Base-by-base conservation (phyloP, 2,113 vertebrate genomes). In the Trogon surrucura region DNA sequence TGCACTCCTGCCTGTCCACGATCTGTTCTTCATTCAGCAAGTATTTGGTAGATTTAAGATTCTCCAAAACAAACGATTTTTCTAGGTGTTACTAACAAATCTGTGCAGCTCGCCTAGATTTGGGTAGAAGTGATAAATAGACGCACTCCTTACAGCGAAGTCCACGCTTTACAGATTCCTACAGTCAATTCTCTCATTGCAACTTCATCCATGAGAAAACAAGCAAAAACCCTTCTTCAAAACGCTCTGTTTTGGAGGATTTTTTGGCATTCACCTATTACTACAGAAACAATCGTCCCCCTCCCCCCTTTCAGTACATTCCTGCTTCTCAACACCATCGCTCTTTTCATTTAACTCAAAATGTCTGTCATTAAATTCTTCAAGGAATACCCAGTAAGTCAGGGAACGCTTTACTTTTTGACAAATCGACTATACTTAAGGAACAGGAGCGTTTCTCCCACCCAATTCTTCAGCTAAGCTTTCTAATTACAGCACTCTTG, bases 401-500 rank as follows among this genome's bases (percentile, higher is more conserved):
- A 86, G 20, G 29, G 36, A 62, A 83, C 0, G 0, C 56, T 78
- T 50, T 47, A 41, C 62, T 62, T 88, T 36, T 20, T 50, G 60
- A 88, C 65, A 84, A 85, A 80, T 47, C 77, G 70, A 54, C 48
- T 47, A 7, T 19, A 27, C 20, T 80, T 74, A 44, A 61, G 70
- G 78, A 87, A 92, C 13, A 5, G 7, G 74, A 80, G 74, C 11
- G 44, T 56, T 75, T 94, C 75, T 22, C 56, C 30, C 80, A 73
- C 48, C 29, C 51, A 71, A 2, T 78, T 89, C 69, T 87, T 50
- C 78, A 96, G n/a, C 80, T 81, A 70, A 91, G 65, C 72, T 78
- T 67, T 72, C 85, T 41, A 92, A 83, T 80, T 86, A 66, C 32
- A 93, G 60, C 67, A 29, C 27, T 80, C 54, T 72, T 64, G 61